Base-by-base conservation (phyloP, 2,113 vertebrate genomes). In the Laterallus jamaicensis region DNA sequence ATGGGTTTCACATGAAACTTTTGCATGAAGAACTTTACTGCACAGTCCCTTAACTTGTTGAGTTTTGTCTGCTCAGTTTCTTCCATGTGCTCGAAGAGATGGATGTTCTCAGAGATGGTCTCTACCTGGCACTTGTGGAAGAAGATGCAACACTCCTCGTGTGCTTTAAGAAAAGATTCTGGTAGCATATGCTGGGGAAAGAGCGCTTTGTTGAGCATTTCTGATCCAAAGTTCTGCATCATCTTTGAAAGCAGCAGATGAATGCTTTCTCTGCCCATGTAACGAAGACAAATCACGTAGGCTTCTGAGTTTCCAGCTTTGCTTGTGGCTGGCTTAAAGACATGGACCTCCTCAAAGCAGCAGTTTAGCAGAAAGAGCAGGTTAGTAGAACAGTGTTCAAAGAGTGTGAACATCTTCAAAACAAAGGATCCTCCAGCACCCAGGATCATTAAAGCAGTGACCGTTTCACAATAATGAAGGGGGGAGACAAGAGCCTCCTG, bases 321-420 rank as follows among this genome's bases (percentile, higher is more conserved):
- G 97, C 99, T 99, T 22, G 99, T 99, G 78, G 98, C 99, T 4
- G 99, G 99, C 97, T 99, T 99, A 94, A 99, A 99, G 76, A 99
- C 96, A 10, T 96, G 98, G 35, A 99, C 98, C 18, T 97, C 95
- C 63, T 96, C 94, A 96, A 99, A 99, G 55, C 97, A 98, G 92
- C 99, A 99, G 91, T 98, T 99, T 1, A 99, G 97, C 85, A 99
- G 97, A 94, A 99, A 99, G 73, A 99, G 98, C 60, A 99, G 92
- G 87, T 99, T 99, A 88, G 99, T 84, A 10, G 99, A 99, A 77
- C 98, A 98, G 95, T 99, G 99, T 70, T 99, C 99, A 62, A 99
- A 99, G 39, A 99, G 95, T 1, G 99, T 99, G 96, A 99, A 99
- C 99, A 99, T 98, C 97, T 99, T 99, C 92, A 99, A 94, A 68